Percentiles rank a stretch among this genome's conserved stretches.
Evolutionary conservation across 1,140 invertebrate species (phyloP).

Genomic region (Littorina saxatilis): DNA sequence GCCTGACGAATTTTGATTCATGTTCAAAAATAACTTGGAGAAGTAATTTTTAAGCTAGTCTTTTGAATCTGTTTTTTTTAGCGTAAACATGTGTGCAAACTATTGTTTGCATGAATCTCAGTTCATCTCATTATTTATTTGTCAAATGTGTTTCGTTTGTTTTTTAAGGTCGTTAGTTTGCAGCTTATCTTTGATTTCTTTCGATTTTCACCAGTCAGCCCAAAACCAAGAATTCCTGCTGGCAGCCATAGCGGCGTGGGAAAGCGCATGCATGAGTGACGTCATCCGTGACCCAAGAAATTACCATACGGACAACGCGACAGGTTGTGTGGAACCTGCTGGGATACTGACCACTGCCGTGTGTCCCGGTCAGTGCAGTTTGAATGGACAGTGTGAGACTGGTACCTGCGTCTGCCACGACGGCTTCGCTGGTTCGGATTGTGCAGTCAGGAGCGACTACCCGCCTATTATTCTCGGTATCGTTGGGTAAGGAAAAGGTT

Average conservation of each 20-base stretch:
- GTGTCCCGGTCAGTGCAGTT: slow-evolving; percentile 51
- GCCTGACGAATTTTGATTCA: no score
- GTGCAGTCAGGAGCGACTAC: slow-evolving; percentile 37
- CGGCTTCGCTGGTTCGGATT: slow-evolving; percentile 45
- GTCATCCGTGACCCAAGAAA: slow-evolving; percentile 41
- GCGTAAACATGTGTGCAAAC: no score
- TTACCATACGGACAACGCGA: slow-evolving; percentile 28
- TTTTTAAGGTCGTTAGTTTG: no score
- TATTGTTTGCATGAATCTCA: no score
- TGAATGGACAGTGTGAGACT: slow-evolving; percentile 41
- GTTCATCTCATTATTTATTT: no score
- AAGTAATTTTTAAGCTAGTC: no score
- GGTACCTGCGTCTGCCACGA: slow-evolving; percentile 47
- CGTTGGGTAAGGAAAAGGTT: slow-evolving; percentile 40
- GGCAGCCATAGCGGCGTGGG: slow-evolving; percentile 43
- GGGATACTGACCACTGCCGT: slow-evolving; percentile 8
- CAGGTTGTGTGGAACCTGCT: slow-evolving; percentile 28
- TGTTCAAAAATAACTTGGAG: no score
- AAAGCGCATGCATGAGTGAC: slow-evolving; percentile 45
- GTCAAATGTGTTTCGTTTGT: no score
- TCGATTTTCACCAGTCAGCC: no score
- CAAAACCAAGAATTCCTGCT: slow-evolving; percentile 39
- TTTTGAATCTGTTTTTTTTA: no score
- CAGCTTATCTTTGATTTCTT: no score
- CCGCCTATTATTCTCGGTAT: slow-evolving; percentile 44